Evolutionary conservation across 2,797 vertebrate genomes (phyloP).

Genomic region (Ceryle rudis): DNA sequence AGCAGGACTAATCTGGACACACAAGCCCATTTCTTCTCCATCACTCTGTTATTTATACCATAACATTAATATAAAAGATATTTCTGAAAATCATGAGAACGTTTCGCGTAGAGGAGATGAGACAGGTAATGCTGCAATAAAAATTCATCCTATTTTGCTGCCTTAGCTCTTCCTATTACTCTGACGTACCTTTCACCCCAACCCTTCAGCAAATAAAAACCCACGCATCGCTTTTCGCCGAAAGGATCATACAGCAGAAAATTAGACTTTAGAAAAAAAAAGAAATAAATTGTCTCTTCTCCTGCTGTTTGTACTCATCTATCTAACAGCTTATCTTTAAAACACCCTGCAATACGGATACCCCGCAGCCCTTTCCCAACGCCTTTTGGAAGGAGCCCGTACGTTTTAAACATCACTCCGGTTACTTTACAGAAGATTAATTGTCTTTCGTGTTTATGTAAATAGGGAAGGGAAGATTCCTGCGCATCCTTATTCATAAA

Average conservation of each 20-base stretch:
- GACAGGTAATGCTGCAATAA: background rate
- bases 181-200: background rate
- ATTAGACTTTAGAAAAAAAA: background rate
- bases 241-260: background rate
- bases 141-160: background rate
- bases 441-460: slow-evolving; percentile 49
- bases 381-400: background rate
- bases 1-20: background rate
- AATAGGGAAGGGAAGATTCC: slow-evolving; percentile 51
- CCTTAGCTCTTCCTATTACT: background rate
- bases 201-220: background rate
- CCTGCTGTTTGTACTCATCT: slow-evolving; percentile 6
- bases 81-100: background rate
- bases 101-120: background rate
- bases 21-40: background rate
- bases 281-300: background rate
- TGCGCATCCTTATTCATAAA: slow-evolving; percentile 57
- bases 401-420: background rate
- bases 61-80: background rate
- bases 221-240: background rate
- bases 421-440: slow-evolving; percentile 64
- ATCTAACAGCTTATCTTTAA: background rate
- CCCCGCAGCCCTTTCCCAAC: background rate
- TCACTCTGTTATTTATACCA: background rate
- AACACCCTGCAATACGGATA: background rate